Evolutionary conservation across 1,140 invertebrate genomes (phyloP).

Genomic region (Aphis craccivora): DNA sequence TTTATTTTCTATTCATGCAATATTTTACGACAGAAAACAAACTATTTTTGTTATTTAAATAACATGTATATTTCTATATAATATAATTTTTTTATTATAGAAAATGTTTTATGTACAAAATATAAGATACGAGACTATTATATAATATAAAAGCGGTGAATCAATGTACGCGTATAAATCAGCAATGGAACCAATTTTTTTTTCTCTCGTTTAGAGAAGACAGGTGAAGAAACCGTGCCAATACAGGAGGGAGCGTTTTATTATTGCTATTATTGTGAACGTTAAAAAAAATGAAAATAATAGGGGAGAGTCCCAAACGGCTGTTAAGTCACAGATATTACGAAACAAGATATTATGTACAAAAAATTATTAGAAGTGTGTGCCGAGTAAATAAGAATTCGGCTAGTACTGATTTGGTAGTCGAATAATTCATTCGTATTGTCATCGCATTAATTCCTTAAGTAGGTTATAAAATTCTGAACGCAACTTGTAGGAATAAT

Average conservation of each 20-base stretch:
- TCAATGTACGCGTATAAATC: background rate
- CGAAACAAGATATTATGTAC: background rate
- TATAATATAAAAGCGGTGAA: background rate
- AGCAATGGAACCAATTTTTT: constrained; percentile 13
- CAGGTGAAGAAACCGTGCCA: constrained; percentile 1
- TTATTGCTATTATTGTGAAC: background rate
- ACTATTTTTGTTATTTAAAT: constrained; percentile 1
- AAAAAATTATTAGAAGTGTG: background rate
- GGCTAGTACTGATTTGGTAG: background rate
- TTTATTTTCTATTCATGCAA: constrained; percentile 5
- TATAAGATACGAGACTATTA: constrained; percentile 11
- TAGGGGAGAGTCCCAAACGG: background rate
- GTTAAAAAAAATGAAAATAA: background rate
- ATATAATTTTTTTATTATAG: background rate
- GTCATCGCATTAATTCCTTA: background rate
- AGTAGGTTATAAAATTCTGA: background rate
- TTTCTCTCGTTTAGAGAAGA: background rate
- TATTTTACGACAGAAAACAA: constrained; percentile 8
- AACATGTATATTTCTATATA: background rate
- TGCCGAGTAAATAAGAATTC: constrained; percentile 2
- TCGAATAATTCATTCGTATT: background rate
- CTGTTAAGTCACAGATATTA: background rate
- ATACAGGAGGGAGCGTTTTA: background rate
- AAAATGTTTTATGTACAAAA: constrained; percentile 12
- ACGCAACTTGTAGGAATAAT: background rate